Evolutionary conservation across 1,140 invertebrate genomes (phyloP).

Genomic region (Sesamia nonagrioides): DNA sequence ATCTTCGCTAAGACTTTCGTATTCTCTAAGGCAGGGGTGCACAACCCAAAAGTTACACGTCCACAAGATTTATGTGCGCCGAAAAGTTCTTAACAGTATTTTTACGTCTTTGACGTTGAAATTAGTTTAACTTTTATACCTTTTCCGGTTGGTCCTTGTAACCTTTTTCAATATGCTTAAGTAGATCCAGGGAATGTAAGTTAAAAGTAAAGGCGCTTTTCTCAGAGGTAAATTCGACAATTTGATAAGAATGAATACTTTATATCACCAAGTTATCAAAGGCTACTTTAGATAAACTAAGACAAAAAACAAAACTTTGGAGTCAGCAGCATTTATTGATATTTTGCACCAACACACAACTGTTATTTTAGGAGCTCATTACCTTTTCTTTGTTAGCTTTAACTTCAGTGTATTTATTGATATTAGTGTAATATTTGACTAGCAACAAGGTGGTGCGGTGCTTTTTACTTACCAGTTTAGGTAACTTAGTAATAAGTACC

Average conservation of each 20-base stretch:
- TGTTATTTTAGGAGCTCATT: constrained; percentile 39
- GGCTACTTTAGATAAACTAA: constrained; percentile 14
- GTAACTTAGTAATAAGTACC: constrained; percentile 10
- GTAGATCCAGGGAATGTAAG: constrained; percentile 29
- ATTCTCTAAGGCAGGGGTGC: constrained; percentile 27
- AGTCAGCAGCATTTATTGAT: constrained; percentile 36
- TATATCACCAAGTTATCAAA: constrained; percentile 22
- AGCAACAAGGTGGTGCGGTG: constrained; percentile 4
- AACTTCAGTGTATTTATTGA: constrained; percentile 22
- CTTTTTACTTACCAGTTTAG: constrained; percentile 16
- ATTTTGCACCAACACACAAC: constrained; percentile 16
- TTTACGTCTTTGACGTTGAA: constrained; percentile 54
- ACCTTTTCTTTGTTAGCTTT: constrained; percentile 40
- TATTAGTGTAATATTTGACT: constrained; percentile 8
- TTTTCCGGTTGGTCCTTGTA: constrained; percentile 33
- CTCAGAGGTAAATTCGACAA: constrained; percentile 30
- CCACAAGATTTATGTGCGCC: constrained; percentile 52
- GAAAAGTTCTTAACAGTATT: constrained; percentile 54
- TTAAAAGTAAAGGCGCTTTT: constrained; percentile 23
- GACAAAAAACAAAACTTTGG: too few species aligned
- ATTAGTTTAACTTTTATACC: constrained; percentile 46
- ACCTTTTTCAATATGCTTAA: constrained; percentile 38
- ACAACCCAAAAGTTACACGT: constrained; percentile 49
- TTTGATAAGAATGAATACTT: constrained; percentile 45
- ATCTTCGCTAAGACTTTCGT: constrained; percentile 18